Conservation (phyloP, 2,113 vertebrate species). For the Caretta caretta region DNA sequence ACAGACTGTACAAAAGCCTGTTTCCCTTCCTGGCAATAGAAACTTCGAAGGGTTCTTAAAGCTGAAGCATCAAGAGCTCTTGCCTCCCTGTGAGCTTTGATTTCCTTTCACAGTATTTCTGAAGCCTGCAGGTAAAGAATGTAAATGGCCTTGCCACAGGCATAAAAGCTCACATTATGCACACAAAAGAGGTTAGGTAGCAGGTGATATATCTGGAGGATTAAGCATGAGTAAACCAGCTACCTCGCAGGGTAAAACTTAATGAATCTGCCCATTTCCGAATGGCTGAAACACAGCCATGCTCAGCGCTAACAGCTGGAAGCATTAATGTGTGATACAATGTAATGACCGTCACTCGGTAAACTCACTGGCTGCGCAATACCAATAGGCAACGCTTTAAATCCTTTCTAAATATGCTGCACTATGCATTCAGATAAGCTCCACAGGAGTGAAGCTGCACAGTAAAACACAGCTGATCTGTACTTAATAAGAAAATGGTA, state of each 20-base stretch:
- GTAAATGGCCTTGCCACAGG: not conserved
- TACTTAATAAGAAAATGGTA: constrained; percentile 39
- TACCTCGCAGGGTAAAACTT: not conserved
- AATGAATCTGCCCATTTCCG: not conserved
- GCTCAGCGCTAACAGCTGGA: not conserved
- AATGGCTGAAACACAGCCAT: not conserved
- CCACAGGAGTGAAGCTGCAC: constrained; percentile 1
- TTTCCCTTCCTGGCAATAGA: not conserved
- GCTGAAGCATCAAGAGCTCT: not conserved
- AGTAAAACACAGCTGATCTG: constrained; percentile 45
- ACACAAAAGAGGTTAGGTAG: not conserved
- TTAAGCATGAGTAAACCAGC: not conserved
- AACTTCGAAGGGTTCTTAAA: not conserved
- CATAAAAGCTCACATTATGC: not conserved
- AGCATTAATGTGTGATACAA: not conserved
- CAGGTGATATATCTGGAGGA: not conserved
- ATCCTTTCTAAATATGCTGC: constrained; percentile 18
- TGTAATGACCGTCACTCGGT: not conserved
- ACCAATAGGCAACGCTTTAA: constrained; percentile 14
- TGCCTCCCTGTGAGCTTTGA: not conserved
- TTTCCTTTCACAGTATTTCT: not conserved
- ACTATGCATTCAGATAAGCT: not conserved
- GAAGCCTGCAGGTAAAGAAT: constrained; percentile 13
- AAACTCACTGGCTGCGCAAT: constrained; percentile 11
- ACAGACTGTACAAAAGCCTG: not conserved